Evolutionary conservation across 2,888 invertebrate genomes (phyloP).

Genomic region (Geophilus truncorum): DNA sequence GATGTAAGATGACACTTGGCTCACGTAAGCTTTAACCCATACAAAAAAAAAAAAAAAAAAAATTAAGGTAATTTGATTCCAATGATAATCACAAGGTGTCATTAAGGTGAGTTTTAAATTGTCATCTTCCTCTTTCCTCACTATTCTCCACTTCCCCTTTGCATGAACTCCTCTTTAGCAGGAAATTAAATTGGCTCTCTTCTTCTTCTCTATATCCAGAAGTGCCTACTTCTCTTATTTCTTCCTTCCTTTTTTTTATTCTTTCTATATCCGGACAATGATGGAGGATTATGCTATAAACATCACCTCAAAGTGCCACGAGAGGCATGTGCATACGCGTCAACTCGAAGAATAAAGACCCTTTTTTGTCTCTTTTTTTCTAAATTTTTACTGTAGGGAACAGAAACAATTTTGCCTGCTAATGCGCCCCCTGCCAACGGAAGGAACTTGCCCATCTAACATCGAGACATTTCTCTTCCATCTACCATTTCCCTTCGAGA

Average conservation of each 20-base stretch:
- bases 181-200: constrained; percentile 2
- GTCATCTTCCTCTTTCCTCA: not conserved
- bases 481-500: not conserved
- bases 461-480: constrained; percentile 1
- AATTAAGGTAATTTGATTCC: not conserved
- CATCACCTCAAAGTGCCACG: not conserved
- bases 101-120: not conserved
- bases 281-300: constrained; percentile 8
- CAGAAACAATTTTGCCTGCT: constrained; percentile 9
- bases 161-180: not conserved
- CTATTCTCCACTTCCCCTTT: not conserved
- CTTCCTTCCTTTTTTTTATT: constrained; percentile 10
- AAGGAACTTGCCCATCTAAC: constrained; percentile 1
- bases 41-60: not conserved
- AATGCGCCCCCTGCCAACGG: constrained; percentile 16
- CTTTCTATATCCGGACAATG: constrained; percentile 8
- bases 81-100: not conserved
- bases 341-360: constrained; percentile 10
- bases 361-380: not conserved
- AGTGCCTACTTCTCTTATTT: not conserved
- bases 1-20: not conserved
- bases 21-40: not conserved
- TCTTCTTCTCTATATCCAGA: not conserved
- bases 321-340: not conserved
- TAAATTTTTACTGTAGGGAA: not conserved